Conservation (phyloP, 1,140 invertebrate genomes). For the Fragariocoptes setiger region DNA sequence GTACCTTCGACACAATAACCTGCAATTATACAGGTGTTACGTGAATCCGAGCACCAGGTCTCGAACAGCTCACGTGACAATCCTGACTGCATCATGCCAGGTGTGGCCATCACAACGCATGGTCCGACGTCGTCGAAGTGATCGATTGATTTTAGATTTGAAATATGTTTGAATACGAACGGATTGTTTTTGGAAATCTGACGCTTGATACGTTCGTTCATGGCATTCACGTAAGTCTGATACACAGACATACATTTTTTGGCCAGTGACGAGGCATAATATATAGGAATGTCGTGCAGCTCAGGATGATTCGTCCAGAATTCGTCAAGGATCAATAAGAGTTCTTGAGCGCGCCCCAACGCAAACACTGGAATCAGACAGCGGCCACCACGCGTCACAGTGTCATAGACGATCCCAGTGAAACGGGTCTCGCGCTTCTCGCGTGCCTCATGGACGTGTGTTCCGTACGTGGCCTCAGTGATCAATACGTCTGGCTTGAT, state of each 20-base stretch:
- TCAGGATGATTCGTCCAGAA: conserved; percentile 95
- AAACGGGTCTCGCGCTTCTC: conserved; percentile 83
- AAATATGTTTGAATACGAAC: conserved; percentile 95
- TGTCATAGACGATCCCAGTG: conserved; percentile 73
- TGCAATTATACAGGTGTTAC: conserved; percentile 93
- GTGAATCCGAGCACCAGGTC: conserved; percentile 85
- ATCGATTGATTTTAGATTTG: conserved; percentile 92
- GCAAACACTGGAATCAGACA: conserved; percentile 97
- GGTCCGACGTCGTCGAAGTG: conserved; percentile 98
- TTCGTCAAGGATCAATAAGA: conserved; percentile 82
- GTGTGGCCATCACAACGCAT: conserved; percentile 93
- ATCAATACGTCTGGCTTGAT: conserved; percentile 86
- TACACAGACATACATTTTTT: conserved; percentile 99
- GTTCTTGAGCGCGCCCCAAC: conserved; percentile 77
- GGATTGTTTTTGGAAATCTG: conserved; percentile 96
- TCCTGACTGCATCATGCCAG: conserved; percentile 99
- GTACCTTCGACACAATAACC: conserved; percentile 98
- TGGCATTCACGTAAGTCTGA: conserved; percentile 95
- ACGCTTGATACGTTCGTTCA: conserved; percentile 83
- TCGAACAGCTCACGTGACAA: conserved; percentile 89
- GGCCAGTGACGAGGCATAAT: conserved; percentile 90
- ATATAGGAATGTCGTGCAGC: conserved; percentile 92
- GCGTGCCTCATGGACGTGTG: conserved; percentile 89
- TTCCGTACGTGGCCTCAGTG: conserved; percentile 94
- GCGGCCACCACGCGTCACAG: conserved; percentile 70